phyloP scores from a whole-genome alignment of 2,797 vertebrate species.

The Numenius phaeopus region DNA sequence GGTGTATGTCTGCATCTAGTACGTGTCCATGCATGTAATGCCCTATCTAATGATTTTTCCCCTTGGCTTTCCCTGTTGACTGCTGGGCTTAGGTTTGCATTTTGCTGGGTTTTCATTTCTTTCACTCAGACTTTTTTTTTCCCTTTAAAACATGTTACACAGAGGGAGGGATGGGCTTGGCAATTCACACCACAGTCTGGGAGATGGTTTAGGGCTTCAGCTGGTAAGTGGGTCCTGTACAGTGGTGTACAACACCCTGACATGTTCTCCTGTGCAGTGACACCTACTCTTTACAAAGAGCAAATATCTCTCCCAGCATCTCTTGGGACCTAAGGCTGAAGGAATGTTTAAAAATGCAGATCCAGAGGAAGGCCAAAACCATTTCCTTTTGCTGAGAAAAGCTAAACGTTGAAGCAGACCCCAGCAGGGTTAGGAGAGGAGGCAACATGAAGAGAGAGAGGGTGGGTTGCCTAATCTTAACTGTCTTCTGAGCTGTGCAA shows the following conservation, averaged over 20 bases:
- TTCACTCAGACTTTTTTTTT: background rate
- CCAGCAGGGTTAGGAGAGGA: background rate
- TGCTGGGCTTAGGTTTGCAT: conserved; percentile 17
- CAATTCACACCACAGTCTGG: background rate
- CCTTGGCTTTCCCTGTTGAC: conserved; percentile 40
- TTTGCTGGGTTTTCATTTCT: conserved; percentile 63
- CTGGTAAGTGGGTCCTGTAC: background rate
- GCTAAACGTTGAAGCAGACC: background rate
- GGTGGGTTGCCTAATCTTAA: background rate
- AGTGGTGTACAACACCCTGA: background rate
- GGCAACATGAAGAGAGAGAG: background rate
- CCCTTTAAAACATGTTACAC: background rate
- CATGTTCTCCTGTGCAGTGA: background rate
- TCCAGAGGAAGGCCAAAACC: background rate
- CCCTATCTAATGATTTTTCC: conserved; percentile 54
- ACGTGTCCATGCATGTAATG: conserved; percentile 63
- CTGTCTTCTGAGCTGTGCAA: background rate
- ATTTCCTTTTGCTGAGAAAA: background rate
- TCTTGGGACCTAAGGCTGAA: background rate
- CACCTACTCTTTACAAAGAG: background rate
- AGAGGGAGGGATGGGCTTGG: conserved; percentile 3
- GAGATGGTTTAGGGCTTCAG: background rate
- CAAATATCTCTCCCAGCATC: background rate
- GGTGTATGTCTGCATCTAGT: conserved; percentile 51
- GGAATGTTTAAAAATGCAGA: conserved; percentile 8